phyloP scores from a whole-genome alignment of 2,113 vertebrate species.

The Saguinus midas region DNA sequence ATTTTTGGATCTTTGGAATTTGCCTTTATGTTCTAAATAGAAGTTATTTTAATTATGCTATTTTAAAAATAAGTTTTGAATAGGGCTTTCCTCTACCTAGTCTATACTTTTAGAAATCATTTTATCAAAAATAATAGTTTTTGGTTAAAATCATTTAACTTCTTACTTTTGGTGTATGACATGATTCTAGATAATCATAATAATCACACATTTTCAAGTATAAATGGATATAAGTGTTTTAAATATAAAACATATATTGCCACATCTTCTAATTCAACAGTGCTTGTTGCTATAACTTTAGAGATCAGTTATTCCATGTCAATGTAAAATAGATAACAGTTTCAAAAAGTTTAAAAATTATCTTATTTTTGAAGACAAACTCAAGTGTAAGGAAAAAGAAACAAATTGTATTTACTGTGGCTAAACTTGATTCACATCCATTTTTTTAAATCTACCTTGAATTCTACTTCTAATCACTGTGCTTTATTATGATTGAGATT shows the following conservation, averaged over 20 bases:
- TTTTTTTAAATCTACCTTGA: background rate
- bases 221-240: background rate
- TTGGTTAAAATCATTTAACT: background rate
- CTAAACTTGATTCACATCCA: background rate
- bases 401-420: background rate
- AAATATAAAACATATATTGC: background rate
- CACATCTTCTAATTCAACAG: background rate
- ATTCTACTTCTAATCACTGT: background rate
- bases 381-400: background rate
- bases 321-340: background rate
- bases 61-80: constrained; percentile 22
- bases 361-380: background rate
- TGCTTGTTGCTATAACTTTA: background rate
- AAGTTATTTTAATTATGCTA: background rate
- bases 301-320: background rate
- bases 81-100: background rate
- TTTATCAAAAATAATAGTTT: background rate
- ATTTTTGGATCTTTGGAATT: constrained; percentile 57
- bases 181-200: background rate
- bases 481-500: background rate
- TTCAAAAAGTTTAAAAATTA: background rate
- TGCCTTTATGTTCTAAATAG: constrained; percentile 23
- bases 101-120: background rate
- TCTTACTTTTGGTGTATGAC: background rate
- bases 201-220: background rate